Conservation (phyloP, 2,888 invertebrate genomes). For the Aspidiotus rigidus region DNA sequence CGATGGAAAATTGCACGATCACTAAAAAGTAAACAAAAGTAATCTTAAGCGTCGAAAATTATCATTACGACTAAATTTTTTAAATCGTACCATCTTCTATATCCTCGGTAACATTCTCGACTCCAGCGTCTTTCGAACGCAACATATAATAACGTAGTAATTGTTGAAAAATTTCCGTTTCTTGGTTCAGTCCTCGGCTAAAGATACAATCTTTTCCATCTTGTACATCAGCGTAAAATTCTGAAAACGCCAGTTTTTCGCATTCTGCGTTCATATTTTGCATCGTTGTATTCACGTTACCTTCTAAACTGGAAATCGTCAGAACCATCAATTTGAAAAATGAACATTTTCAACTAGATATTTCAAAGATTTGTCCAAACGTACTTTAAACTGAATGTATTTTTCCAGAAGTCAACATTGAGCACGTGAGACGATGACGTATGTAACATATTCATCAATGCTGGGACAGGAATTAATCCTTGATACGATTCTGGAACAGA, state of each 20-base stretch:
- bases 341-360: background rate
- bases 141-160: slow-evolving; percentile 22
- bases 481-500: background rate
- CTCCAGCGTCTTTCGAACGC: background rate
- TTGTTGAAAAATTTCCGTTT: slow-evolving; percentile 19
- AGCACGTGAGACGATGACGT: slow-evolving; percentile 19
- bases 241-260: slow-evolving; percentile 15
- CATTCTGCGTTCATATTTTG: slow-evolving; percentile 14
- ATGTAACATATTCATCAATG: slow-evolving; percentile 23
- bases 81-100: background rate
- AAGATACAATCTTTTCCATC: slow-evolving; percentile 8
- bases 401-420: slow-evolving; percentile 26
- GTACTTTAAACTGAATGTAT: slow-evolving; percentile 19
- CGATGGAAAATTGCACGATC: slow-evolving; percentile 13
- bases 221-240: slow-evolving; percentile 19
- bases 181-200: slow-evolving; percentile 5
- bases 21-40: background rate
- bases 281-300: background rate
- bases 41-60: too few species aligned
- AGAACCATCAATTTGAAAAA: background rate
- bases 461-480: slow-evolving; percentile 15
- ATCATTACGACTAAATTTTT: too few species aligned
- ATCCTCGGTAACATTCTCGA: slow-evolving; percentile 16
- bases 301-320: background rate
- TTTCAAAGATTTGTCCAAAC: background rate